These are phyloP conservation scores for Rhaphigaster nebulosa DNA, from an alignment of 2,888 invertebrate genomes.

Conservation along the genomic window DNA sequence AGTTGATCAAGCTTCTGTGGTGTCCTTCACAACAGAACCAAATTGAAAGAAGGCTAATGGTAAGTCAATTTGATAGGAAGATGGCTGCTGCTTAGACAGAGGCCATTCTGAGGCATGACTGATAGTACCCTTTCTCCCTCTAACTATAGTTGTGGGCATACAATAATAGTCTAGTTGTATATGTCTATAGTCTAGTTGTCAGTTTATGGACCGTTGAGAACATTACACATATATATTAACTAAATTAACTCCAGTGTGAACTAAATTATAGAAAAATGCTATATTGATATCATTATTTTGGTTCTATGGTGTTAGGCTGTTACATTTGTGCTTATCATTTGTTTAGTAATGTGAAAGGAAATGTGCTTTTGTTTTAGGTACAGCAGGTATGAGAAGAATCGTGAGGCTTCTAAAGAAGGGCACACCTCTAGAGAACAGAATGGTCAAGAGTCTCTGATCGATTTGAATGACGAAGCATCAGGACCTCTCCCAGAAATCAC, in stretches of 20 bases:
- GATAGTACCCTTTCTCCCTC: too few relatives aligned
- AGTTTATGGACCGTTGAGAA: too few relatives aligned
- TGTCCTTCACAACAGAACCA: too few relatives aligned
- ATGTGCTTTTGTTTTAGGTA: constrained; percentile 70
- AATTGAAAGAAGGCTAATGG: too few relatives aligned
- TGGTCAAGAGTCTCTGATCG: constrained; percentile 81
- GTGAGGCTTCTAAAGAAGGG: constrained; percentile 70
- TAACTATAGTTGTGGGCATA: too few relatives aligned
- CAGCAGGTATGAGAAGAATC: constrained; percentile 86
- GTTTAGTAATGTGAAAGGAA: not conserved
- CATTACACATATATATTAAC: too few relatives aligned
- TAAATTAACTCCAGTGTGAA: not conserved
- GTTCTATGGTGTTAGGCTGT: not conserved
- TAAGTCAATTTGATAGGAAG: too few relatives aligned
- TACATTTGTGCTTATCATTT: not conserved
- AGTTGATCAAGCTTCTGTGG: too few relatives aligned
- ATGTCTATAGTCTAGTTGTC: too few relatives aligned
- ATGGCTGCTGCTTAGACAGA: too few relatives aligned
- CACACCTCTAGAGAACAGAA: constrained; percentile 69
- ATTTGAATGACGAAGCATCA: constrained; percentile 78
- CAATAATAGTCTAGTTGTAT: too few relatives aligned
- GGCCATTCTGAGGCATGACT: too few relatives aligned
- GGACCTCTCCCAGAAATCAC: constrained; percentile 66
- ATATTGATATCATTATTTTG: not conserved
- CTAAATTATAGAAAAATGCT: not conserved